These are phyloP conservation scores for Ptychoptera albimana DNA, from an alignment of 2,888 invertebrate genomes.

Conservation along the genomic window DNA sequence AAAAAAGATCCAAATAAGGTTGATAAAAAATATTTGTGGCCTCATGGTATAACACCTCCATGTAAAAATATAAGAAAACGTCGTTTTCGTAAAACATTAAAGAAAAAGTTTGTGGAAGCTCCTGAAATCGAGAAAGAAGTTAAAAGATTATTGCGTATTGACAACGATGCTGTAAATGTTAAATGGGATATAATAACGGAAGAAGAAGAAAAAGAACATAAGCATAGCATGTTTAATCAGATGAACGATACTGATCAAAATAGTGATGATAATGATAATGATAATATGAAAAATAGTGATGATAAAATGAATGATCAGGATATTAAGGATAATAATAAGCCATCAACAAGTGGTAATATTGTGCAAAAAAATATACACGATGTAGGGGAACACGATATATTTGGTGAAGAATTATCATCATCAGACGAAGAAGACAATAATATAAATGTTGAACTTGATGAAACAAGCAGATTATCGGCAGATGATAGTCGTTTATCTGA, in stretches of 20 bases:
- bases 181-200: conserved; percentile 82
- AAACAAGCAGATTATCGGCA: conserved; percentile 55
- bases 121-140: conserved; percentile 98
- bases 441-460: conserved; percentile 64
- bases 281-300: neutral
- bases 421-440: conserved; percentile 56
- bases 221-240: neutral
- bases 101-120: conserved; percentile 93
- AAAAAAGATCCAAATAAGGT: conserved; percentile 65
- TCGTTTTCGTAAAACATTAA: conserved; percentile 84
- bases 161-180: conserved; percentile 81
- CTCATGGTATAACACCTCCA: conserved; percentile 92
- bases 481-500: conserved; percentile 53
- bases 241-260: conserved; percentile 17
- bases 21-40: conserved; percentile 86
- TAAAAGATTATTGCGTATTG: conserved; percentile 73
- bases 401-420: conserved; percentile 84
- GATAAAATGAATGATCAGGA: neutral
- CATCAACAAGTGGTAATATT: conserved; percentile 6
- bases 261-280: conserved; percentile 18
- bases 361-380: conserved; percentile 21
- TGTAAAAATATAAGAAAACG: conserved; percentile 87
- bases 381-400: conserved; percentile 66
- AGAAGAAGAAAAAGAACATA: conserved; percentile 44
- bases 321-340: neutral